A percentile compares a stretch with the other conserved stretches of the same genome.
Evolutionary conservation across 1,140 invertebrate species (phyloP).

Genomic region (Pentalonia nigronervosa): DNA sequence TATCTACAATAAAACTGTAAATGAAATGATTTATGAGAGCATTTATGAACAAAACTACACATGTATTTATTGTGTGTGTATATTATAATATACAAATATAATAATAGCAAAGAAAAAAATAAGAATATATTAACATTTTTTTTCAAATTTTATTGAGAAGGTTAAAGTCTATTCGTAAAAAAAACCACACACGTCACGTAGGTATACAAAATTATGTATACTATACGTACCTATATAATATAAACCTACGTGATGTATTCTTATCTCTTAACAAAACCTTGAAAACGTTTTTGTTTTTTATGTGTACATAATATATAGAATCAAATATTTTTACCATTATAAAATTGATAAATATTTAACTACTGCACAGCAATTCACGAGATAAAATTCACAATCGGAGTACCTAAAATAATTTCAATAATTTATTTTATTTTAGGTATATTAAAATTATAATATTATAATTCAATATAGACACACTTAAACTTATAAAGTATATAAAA

Average conservation of each 20-base stretch:
- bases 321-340: conserved; percentile 7
- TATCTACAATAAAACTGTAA: neutral
- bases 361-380: neutral
- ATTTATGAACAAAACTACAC: neutral
- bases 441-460: neutral
- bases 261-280: neutral
- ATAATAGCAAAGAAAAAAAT: neutral
- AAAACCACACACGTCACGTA: neutral
- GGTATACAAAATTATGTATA: neutral
- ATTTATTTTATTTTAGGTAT: neutral
- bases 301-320: neutral
- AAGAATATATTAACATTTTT: neutral
- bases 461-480: neutral
- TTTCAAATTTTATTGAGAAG: neutral
- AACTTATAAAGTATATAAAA: neutral
- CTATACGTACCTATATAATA: neutral
- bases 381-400: neutral
- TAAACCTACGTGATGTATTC: neutral
- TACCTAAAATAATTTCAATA: too few species aligned
- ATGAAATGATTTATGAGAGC: neutral
- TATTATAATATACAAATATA: neutral
- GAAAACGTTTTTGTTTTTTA: neutral
- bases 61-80: neutral
- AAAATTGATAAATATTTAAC: conserved; percentile 3
- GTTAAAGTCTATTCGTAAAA: neutral